Base-by-base conservation (phyloP, 1,140 invertebrate species). In the Maniola jurtina region DNA sequence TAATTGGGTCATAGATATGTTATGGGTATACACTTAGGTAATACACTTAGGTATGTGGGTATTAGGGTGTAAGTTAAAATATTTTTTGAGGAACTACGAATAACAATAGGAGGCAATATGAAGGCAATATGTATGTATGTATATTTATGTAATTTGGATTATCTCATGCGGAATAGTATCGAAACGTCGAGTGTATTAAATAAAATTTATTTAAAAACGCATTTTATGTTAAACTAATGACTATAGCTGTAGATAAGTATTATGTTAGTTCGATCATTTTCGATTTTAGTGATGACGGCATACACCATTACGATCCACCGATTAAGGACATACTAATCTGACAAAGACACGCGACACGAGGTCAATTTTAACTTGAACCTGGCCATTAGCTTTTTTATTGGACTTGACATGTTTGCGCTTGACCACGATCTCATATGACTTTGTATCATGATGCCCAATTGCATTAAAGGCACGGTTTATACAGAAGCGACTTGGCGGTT, bases 271-370 rank as follows among this genome's bases (percentile, higher is more conserved):
- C 52, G 16, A 55, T 55, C 52, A 55, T 55, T 5, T 34, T 55
- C 52, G 52, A 55, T 55, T 55, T 55, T 34, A 34, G 52, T 15
- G 25, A 55, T 55, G 52, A 55, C 52, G 52, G 13, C 52, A 55
- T 55, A 9, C 52, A 11, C 7, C 25, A 52, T 52, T 11, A 34
- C 52, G 33, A 55, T 34, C 52, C 0, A 55, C 52, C 52, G 52
- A 55, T 55, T 55, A 55, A 55, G 52, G 52, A 55, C 52, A 55
- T 11, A 55, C 52, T 55, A 55, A 55, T 55, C 52, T 55, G 52
- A 55, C 52, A n/a, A 55, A 55, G 52, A 55, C 52, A 55, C 6
- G 33, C 52, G 52, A 55, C 52, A 55, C 52, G 52, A 55, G 52
- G 52, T 55, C 52, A 55, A 34, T 48, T 48, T 48, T 48, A 48